Conservation (phyloP, 2,888 invertebrate genomes). For the Phrixothrix hirtus region DNA sequence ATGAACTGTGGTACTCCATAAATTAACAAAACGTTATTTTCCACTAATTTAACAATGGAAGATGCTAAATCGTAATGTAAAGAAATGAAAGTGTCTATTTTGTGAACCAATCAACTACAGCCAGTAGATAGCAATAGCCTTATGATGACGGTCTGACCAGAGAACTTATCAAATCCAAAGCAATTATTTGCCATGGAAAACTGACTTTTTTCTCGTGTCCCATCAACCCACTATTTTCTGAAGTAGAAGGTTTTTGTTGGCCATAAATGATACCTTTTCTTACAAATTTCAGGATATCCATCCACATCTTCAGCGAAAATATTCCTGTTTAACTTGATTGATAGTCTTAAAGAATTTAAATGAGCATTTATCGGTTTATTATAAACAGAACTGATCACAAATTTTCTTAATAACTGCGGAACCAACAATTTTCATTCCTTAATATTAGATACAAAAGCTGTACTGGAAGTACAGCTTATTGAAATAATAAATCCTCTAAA, state of each 20-base stretch:
- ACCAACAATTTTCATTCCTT: too few species aligned
- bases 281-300: neutral
- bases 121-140: constrained; percentile 10
- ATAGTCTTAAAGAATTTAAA: constrained; percentile 12
- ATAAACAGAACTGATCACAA: too few species aligned
- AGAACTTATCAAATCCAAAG: constrained; percentile 20
- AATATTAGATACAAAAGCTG: too few species aligned
- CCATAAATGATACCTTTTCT: neutral
- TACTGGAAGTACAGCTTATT: too few species aligned
- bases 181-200: constrained; percentile 22
- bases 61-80: neutral
- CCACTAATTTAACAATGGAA: constrained; percentile 8
- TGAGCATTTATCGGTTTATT: too few species aligned
- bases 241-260: neutral
- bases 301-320: constrained; percentile 9
- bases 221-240: constrained; percentile 6
- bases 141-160: constrained; percentile 14
- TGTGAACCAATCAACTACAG: constrained; percentile 22
- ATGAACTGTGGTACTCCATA: too few species aligned
- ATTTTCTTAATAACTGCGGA: too few species aligned
- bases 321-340: neutral
- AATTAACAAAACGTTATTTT: constrained; percentile 20
- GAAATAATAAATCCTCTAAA: too few species aligned
- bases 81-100: constrained; percentile 14
- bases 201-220: too few species aligned